Evolutionary conservation across 2,888 invertebrate species (phyloP).

Genomic region (Cosmia pyralina): DNA sequence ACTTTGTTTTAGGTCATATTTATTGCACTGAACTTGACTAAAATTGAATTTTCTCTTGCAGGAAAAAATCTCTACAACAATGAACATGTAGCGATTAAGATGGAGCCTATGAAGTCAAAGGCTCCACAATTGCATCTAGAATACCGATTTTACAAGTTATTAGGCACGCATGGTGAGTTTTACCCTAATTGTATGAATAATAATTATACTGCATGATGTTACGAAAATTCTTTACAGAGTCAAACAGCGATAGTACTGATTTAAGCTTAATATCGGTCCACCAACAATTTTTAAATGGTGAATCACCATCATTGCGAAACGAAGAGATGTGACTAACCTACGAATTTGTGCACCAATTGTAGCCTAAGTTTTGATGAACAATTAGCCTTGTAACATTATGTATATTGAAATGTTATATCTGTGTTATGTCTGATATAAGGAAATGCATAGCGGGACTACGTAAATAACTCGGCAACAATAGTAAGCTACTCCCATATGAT

Average conservation of each 20-base stretch:
- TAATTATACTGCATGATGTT: slow-evolving; percentile 44
- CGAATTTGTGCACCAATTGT: slow-evolving; percentile 61
- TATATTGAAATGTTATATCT: slow-evolving; percentile 9
- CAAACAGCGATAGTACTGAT: slow-evolving; percentile 28
- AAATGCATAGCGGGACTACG: slow-evolving; percentile 6
- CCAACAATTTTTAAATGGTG: slow-evolving; percentile 57
- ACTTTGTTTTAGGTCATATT: slow-evolving; percentile 15
- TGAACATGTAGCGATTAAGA: slow-evolving; percentile 99
- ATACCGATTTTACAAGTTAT: slow-evolving; percentile 99
- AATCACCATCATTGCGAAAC: slow-evolving; percentile 63
- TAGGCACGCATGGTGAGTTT: slow-evolving; percentile 98
- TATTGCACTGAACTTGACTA: slow-evolving; percentile 17
- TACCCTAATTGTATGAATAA: slow-evolving; percentile 59
- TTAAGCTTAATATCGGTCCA: slow-evolving; percentile 46
- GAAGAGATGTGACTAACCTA: slow-evolving; percentile 59
- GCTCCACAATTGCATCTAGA: slow-evolving; percentile 99
- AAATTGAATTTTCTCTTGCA: slow-evolving; percentile 88
- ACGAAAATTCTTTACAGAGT: slow-evolving; percentile 48
- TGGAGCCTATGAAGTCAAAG: slow-evolving; percentile 99
- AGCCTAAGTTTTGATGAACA: slow-evolving; percentile 39
- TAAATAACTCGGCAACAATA: slow-evolving; percentile 32
- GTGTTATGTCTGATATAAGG: background rate
- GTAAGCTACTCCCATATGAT: slow-evolving; percentile 42
- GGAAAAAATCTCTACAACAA: slow-evolving; percentile 99
- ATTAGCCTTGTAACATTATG: background rate